A percentile compares a stretch with the other conserved stretches of the same genome.
Conservation (phyloP, 2,888 invertebrate genomes). For the Eilema depressum region DNA sequence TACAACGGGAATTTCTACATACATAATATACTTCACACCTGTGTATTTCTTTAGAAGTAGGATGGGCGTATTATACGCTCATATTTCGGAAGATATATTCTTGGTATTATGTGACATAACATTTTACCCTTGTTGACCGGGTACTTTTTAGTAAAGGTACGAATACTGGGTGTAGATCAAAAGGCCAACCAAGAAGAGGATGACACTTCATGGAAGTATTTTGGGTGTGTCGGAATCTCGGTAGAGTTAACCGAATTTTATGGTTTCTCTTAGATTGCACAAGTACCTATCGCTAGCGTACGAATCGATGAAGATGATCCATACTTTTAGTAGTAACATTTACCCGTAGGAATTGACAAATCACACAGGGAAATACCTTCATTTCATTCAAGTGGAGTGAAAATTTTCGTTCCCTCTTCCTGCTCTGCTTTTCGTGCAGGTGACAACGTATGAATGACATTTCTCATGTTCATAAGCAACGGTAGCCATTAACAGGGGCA, state of each 20-base stretch:
- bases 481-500: no score
- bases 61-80: slow-evolving; percentile 1
- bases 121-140: not conserved
- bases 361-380: no score
- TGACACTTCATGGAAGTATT: not conserved
- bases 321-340: not conserved
- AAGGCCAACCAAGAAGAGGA: not conserved
- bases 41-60: not conserved
- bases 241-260: not conserved
- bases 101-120: not conserved
- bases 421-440: no score
- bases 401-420: no score
- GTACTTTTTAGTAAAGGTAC: not conserved
- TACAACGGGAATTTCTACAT: not conserved
- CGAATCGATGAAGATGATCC: no score
- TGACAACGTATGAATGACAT: not conserved
- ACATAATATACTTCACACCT: slow-evolving; percentile 4
- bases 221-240: not conserved
- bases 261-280: not conserved
- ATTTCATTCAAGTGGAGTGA: no score
- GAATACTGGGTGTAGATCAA: not conserved
- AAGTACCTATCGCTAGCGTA: no score
- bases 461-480: no score
- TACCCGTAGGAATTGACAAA: no score
- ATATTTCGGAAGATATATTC: not conserved